Percentiles rank a stretch among this genome's conserved stretches.
phyloP scores from a whole-genome alignment of 2,797 vertebrate species.

The Amniataba percoides region DNA sequence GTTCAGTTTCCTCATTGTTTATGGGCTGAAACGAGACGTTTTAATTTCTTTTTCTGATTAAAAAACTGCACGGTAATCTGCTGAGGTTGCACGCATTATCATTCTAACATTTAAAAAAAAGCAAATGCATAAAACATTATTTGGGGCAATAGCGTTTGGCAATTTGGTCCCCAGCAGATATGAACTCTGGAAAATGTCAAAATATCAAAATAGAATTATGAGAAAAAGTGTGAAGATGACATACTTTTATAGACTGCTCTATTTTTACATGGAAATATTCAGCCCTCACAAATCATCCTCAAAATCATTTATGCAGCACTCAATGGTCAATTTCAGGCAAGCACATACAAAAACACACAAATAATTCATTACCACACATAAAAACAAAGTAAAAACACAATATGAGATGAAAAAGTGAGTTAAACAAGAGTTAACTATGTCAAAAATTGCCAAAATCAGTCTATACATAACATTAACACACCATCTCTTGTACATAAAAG shows the following conservation, averaged over 20 bases:
- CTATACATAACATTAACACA: not conserved
- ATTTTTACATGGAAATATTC: too few relatives aligned
- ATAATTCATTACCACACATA: not conserved
- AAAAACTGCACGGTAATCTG: slow-evolving; percentile 11
- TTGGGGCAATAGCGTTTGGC: not conserved
- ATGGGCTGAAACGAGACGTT: slow-evolving; percentile 36
- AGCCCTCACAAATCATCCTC: too few relatives aligned
- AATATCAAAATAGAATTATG: not conserved
- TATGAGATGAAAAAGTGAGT: not conserved
- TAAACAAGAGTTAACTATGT: not conserved
- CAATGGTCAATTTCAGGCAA: not conserved
- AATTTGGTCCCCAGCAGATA: slow-evolving; percentile 28
- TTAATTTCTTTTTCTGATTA: slow-evolving; percentile 12
- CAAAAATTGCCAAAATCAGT: not conserved
- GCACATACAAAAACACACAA: not conserved
- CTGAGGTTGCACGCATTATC: slow-evolving; percentile 10
- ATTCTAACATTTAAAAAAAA: slow-evolving; percentile 15
- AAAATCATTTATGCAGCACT: not conserved
- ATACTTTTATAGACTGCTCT: not conserved
- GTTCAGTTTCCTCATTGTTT: slow-evolving; percentile 44
- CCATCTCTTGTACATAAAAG: not conserved
- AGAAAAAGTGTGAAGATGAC: not conserved
- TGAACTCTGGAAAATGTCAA: slow-evolving; percentile 1
- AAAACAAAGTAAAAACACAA: slow-evolving; percentile 1
- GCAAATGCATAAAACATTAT: not conserved